These are phyloP conservation scores for Sitta carolinensis DNA, from an alignment of 2,797 vertebrate genomes.

Conservation along the genomic window DNA sequence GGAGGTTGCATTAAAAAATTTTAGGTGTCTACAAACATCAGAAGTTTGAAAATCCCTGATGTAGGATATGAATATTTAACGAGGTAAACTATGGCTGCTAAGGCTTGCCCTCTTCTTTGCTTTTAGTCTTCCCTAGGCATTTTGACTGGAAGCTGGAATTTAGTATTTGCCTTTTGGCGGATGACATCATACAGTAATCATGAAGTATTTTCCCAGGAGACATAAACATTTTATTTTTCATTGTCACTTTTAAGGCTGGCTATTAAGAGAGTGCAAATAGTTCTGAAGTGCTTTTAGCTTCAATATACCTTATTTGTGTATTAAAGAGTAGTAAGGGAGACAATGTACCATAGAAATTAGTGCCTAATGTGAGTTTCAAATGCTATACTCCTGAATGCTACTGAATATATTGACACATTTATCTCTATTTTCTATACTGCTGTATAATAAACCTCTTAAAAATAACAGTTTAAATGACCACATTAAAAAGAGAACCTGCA, in stretches of 20 bases:
- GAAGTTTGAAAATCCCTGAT: neutral
- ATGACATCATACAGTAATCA: neutral
- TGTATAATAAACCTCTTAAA: neutral
- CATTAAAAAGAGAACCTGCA: neutral
- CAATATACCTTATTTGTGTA: neutral
- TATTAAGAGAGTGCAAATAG: neutral
- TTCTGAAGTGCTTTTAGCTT: neutral
- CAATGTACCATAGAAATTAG: neutral
- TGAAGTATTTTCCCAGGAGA: neutral
- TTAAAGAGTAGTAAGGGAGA: neutral
- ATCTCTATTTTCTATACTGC: neutral
- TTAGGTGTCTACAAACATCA: neutral
- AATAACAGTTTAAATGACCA: neutral
- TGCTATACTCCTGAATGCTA: neutral
- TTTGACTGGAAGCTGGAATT: neutral
- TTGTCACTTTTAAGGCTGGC: neutral
- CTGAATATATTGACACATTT: neutral
- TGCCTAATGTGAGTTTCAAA: neutral
- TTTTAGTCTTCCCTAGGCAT: neutral
- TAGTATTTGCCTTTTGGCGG: neutral
- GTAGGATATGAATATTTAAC: neutral
- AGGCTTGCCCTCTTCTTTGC: neutral
- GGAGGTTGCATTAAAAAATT: neutral
- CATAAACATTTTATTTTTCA: neutral
- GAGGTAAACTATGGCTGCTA: neutral